Conservation (phyloP, 2,113 vertebrate species). For the Macquaria ambigua region DNA sequence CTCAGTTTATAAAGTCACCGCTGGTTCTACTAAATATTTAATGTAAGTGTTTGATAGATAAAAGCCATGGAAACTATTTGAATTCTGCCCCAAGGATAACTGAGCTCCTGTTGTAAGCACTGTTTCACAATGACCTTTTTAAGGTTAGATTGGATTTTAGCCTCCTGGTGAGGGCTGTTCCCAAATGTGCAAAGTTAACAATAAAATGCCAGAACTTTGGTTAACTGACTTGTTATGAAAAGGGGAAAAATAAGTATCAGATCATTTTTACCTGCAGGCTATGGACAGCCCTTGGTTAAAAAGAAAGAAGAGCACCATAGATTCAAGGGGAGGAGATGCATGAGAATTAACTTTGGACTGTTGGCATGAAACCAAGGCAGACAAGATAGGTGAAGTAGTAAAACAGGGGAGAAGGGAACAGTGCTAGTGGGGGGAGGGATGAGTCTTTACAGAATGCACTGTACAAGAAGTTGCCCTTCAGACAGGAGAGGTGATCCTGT, state of each 20-base stretch:
- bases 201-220: slow-evolving; percentile 1
- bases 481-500: slow-evolving; percentile 22
- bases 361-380: slow-evolving; percentile 8
- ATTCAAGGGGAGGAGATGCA: background rate
- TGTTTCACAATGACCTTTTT: slow-evolving; percentile 25
- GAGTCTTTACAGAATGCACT: background rate
- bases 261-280: slow-evolving; percentile 27
- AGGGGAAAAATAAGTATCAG: background rate
- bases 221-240: slow-evolving; percentile 6
- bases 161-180: slow-evolving; percentile 14
- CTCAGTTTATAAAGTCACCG: background rate
- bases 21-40: background rate
- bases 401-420: background rate
- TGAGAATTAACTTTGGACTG: background rate
- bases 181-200: slow-evolving; percentile 21
- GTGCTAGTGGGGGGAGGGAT: background rate
- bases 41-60: background rate
- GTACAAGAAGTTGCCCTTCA: slow-evolving; percentile 31
- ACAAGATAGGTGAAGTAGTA: background rate
- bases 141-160: slow-evolving; percentile 18
- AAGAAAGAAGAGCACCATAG: background rate
- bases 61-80: background rate
- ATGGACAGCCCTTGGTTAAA: background rate
- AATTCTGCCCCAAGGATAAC: background rate
- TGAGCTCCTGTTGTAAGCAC: background rate